These are phyloP conservation scores for Sebastolobus altivelis DNA, from an alignment of 2,797 vertebrate species.

Conservation along the genomic window DNA sequence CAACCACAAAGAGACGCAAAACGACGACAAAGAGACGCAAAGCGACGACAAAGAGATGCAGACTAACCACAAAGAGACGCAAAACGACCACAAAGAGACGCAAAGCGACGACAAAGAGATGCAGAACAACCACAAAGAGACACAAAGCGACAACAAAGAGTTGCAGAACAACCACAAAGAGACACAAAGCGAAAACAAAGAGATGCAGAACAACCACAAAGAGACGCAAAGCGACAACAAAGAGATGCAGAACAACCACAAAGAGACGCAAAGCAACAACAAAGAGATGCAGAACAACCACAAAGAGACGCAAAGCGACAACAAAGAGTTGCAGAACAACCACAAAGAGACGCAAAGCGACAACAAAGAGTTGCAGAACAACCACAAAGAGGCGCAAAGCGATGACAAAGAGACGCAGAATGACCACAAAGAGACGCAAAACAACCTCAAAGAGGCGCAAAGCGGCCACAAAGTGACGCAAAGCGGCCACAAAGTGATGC, in stretches of 20 bases:
- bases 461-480: background rate
- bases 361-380: background rate
- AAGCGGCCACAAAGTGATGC: background rate
- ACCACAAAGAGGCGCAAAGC: background rate
- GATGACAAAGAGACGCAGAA: background rate
- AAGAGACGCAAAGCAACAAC: background rate
- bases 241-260: background rate
- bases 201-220: background rate
- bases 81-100: background rate
- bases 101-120: background rate
- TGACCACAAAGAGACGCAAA: no score
- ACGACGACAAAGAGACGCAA: no score
- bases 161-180: background rate
- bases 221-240: background rate
- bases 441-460: background rate
- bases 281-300: no score
- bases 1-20: no score
- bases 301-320: background rate
- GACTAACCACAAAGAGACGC: background rate
- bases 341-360: background rate
- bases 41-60: no score
- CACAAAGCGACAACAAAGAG: background rate
- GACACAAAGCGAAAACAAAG: background rate
- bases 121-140: background rate
- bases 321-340: no score